Base-by-base conservation (phyloP, 1,140 invertebrate genomes). In the Drosophila miranda region DNA sequence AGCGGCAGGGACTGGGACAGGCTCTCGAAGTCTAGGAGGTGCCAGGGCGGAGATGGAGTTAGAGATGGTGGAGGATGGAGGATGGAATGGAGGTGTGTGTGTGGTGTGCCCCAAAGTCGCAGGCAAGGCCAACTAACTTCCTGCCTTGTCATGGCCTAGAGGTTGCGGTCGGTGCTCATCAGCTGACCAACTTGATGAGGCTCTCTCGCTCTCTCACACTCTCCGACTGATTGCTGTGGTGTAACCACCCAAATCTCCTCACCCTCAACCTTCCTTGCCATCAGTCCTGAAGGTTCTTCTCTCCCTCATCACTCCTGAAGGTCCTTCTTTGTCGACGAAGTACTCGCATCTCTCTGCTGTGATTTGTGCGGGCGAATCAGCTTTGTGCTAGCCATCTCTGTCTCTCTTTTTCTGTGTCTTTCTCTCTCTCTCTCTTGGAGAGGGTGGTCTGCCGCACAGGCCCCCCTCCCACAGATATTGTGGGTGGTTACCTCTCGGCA, bases 321-420 rank as follows among this genome's bases (percentile, higher is more conserved):
- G 26, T 64, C 19, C 44, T 43, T 48, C 28, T 30, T 21, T n/a
- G 42, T 51, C 9, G 30, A 34, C 30, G 3, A 34, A 11, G 30
- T 11, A 38, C 34, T 38, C 34, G 11, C 34, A 38, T 13, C 34
- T 13, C 11, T 5, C 34, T 38, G 1, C 42, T 19, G 34, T 55
- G 56, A 62, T 46, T 50, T 60, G 34, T 68, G 56, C 60, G 63
- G 55, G 63, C 78, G 78, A 82, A 81, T 84, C 80, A 76, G 69
- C 71, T 58, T 68, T 74, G 55, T 60, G 56, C 46, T 23, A 44
- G 53, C 56, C 45, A 43, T 26, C 46, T 56, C 54, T 48, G 28
- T 28, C 57, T 62, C 38, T 11, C 55, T 55, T 19, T 41, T 8
- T n/a, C 43, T 42, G 50, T 48, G 38, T 46, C 26, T 54, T 21